These are phyloP conservation scores for Caenorhabditis plicata DNA, from an alignment of 2,888 invertebrate species.

Conservation along the genomic window DNA sequence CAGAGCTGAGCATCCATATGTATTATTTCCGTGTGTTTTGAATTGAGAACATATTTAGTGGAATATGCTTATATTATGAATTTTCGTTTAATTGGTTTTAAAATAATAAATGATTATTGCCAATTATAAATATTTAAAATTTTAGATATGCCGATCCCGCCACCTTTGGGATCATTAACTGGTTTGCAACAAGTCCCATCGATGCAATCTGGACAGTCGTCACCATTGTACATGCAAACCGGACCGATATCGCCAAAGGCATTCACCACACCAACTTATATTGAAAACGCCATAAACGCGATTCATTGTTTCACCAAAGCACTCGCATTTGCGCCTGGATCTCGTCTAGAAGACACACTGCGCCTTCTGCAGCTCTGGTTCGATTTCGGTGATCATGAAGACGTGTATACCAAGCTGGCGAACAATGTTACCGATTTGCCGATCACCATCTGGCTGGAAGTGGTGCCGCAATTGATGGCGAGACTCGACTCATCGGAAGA, in stretches of 20 bases:
- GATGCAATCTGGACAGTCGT: not conserved
- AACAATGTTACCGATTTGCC: constrained; percentile 90
- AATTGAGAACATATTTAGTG: too few relatives aligned
- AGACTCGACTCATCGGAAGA: constrained; percentile 87
- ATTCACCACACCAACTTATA: not conserved
- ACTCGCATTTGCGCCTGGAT: constrained; percentile 52
- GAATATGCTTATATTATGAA: too few relatives aligned
- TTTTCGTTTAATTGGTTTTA: too few relatives aligned
- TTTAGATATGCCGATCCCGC: constrained; percentile 20
- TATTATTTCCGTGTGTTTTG: too few relatives aligned
- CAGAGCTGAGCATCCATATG: too few relatives aligned
- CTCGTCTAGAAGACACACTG: constrained; percentile 89
- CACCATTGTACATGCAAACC: not conserved
- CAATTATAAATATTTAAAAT: not conserved
- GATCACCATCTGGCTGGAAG: constrained; percentile 95
- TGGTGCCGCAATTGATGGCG: constrained; percentile 90
- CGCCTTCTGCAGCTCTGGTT: constrained; percentile 93
- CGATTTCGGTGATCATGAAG: constrained; percentile 82
- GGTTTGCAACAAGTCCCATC: constrained; percentile 1
- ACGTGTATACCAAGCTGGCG: constrained; percentile 88
- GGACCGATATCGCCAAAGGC: constrained; percentile 1
- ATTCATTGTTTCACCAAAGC: constrained; percentile 53
- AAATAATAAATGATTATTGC: not conserved
- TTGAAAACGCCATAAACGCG: constrained; percentile 31
- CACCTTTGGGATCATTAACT: constrained; percentile 21